Base-by-base conservation (phyloP, 2,888 invertebrate genomes). In the Scrobipalpa atriplicella region DNA sequence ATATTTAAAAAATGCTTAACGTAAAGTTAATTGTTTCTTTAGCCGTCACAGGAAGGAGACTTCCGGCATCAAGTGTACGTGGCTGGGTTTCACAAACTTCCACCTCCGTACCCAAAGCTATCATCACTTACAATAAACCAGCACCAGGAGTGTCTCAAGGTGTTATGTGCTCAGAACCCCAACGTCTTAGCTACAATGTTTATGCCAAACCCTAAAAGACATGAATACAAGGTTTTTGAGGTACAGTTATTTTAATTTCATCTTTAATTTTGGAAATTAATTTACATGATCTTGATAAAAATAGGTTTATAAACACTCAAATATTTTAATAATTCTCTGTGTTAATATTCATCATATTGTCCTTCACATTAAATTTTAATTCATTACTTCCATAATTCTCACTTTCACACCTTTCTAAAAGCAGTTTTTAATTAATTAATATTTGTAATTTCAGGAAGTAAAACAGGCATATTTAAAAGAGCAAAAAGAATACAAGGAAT, bases 401-500 rank as follows among this genome's bases (percentile, higher is more conserved):
- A n/a, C n/a, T n/a, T n/a, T n/a, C n/a, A n/a, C n/a, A n/a, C n/a
- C n/a, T n/a, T n/a, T n/a, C n/a, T n/a, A 29, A 29, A 29, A 3
- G 29, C 2, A 29, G 5, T 19, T 19, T 16, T 16, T 8, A 18
- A 3, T 51, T 18, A 18, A 18, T 52, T 21, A 2, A 52, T 41
- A n/a, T n/a, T n/a, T n/a, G n/a, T 61, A 18, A 16, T n/a, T 77
- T 74, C 69, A 92, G 92, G 76, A 81, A 36, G 58, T 83, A 1
- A 78, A 84, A 79, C 77, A 79, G 29, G 67, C 64, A 16, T 92
- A 91, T 66, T 68, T 75, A 51, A 78, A 81, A 43, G 92, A 92
- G 69, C 86, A 91, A 69, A 74, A 85, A 65, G 90, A 88, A 61
- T 92, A 74, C 69, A 73, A 74, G 69, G 83, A 84, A 62, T 92